A percentile compares a stretch with the other conserved stretches of the same genome.
phyloP scores from a whole-genome alignment of 2,888 invertebrate species.

The Poecilobothrus nobilitatus region DNA sequence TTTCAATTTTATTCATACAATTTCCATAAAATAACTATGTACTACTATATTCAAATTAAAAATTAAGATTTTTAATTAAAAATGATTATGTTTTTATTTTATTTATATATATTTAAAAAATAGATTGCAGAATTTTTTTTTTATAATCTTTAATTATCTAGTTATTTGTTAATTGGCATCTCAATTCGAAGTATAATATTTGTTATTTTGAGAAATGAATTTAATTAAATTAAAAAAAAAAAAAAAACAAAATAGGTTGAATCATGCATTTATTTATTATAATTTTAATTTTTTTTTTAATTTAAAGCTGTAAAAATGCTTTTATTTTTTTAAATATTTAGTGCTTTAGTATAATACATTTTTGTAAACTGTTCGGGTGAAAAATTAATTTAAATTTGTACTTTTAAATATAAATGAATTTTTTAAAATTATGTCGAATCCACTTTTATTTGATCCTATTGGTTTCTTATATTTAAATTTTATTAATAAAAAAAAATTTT shows the following conservation, averaged over 20 bases:
- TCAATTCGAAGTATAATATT: neutral
- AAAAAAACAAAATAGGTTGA: neutral
- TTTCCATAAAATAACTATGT: neutral
- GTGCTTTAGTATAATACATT: no score
- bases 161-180: neutral
- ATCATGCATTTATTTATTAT: neutral
- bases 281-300: neutral
- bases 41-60: neutral
- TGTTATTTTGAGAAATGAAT: neutral
- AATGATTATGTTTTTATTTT: neutral
- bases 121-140: constrained; percentile 2
- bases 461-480: no score
- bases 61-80: neutral
- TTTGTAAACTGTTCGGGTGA: no score
- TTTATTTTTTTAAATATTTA: neutral
- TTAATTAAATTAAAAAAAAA: neutral
- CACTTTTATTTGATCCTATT: no score
- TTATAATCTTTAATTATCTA: neutral
- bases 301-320: neutral
- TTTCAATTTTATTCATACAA: neutral
- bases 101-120: neutral
- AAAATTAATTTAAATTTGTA: no score
- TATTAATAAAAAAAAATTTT: no score
- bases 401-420: no score
- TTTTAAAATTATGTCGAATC: no score